These are phyloP conservation scores for Thelaira solivaga DNA, from an alignment of 2,888 invertebrate species.

Conservation along the genomic window DNA sequence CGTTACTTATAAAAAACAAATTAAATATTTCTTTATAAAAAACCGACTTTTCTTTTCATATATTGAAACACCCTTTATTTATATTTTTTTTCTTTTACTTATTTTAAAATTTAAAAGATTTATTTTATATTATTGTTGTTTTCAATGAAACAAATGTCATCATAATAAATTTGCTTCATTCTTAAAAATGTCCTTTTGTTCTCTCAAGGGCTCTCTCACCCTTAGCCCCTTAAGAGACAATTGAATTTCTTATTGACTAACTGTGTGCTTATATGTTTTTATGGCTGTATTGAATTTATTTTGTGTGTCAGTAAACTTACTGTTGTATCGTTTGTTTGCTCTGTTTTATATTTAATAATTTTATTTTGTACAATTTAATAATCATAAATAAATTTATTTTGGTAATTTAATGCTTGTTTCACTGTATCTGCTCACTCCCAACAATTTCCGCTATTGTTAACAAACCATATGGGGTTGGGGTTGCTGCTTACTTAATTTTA, in stretches of 20 bases:
- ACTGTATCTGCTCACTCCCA: not conserved
- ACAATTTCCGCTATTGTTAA: not conserved
- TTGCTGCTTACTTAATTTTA: not conserved
- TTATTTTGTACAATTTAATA: conserved; percentile 31
- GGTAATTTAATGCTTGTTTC: conserved; percentile 44
- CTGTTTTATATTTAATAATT: not conserved
- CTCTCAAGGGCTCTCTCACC: not conserved
- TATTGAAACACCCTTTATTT: too few species aligned
- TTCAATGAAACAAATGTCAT: conserved; percentile 35
- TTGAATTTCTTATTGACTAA: conserved; percentile 41
- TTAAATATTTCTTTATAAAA: too few species aligned
- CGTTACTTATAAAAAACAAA: too few species aligned
- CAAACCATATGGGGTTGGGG: not conserved
- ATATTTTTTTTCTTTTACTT: not conserved
- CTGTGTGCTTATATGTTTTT: too few species aligned
- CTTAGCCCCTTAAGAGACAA: not conserved
- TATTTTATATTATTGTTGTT: conserved; percentile 4
- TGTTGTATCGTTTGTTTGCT: not conserved
- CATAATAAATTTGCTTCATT: conserved; percentile 45
- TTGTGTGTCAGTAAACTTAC: too few species aligned
- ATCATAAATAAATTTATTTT: conserved; percentile 41
- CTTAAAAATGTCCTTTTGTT: conserved; percentile 16
- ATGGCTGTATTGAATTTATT: too few species aligned
- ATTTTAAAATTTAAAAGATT: not conserved
- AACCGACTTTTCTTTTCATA: too few species aligned